Percentiles rank a stretch among this genome's conserved stretches.
Evolutionary conservation across 2,797 vertebrate genomes (phyloP).

Genomic region (Aplochiton taeniatus): DNA sequence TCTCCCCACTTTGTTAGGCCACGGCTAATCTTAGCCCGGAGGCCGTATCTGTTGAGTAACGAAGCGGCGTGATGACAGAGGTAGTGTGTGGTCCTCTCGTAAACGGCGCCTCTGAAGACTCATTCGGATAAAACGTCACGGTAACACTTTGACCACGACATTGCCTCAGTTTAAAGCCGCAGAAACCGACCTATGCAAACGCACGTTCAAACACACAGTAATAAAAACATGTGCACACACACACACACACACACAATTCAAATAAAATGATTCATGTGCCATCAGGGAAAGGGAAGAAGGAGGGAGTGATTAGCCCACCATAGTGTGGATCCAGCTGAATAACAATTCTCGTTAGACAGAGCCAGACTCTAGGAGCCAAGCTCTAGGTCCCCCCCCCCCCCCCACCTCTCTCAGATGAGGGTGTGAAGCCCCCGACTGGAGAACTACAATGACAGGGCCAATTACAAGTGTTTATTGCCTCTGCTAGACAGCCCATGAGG

Average conservation of each 20-base stretch:
- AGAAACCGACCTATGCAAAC: not conserved
- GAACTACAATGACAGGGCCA: conserved; percentile 48
- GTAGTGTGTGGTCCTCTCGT: conserved; percentile 44
- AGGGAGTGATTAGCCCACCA: conserved; percentile 52
- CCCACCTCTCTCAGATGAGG: conserved; percentile 26
- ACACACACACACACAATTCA: not conserved
- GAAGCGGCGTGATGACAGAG: conserved; percentile 46
- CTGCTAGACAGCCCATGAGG: conserved; percentile 38
- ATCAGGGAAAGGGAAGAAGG: conserved; percentile 37
- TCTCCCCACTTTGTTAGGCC: conserved; percentile 55
- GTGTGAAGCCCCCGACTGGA: conserved; percentile 44
- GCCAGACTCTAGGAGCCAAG: conserved; percentile 19
- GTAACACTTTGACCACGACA: too few species aligned
- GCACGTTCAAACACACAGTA: not conserved
- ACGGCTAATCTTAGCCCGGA: conserved; percentile 46
- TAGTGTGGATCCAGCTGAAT: conserved; percentile 62
- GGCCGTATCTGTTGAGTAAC: conserved; percentile 45
- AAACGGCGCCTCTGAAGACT: not conserved
- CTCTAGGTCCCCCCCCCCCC: conserved; percentile 19
- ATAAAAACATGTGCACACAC: not conserved
- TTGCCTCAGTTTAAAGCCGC: too few species aligned
- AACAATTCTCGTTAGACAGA: conserved; percentile 68
- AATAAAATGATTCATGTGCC: conserved; percentile 36
- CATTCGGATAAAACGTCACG: too few species aligned
- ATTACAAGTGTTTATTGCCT: conserved; percentile 73